Evolutionary conservation across 2,113 vertebrate species (phyloP).

Genomic region (Grus americana): DNA sequence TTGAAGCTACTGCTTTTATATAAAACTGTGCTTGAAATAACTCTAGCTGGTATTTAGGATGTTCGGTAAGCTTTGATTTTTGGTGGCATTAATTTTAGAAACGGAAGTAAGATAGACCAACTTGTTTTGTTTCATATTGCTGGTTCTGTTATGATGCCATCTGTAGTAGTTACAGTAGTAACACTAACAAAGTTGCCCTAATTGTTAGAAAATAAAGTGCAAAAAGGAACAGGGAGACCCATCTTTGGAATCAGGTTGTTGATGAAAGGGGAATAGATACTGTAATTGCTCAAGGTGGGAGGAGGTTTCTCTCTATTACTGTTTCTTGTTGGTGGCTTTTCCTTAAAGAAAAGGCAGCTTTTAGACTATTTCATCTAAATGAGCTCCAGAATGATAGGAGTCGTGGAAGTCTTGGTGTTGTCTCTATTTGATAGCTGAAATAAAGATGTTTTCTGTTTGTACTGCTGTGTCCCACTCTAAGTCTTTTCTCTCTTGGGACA

Average conservation of each 20-base stretch:
- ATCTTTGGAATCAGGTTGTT: not conserved
- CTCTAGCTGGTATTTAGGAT: not conserved
- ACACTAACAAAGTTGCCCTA: not conserved
- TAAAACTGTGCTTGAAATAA: not conserved
- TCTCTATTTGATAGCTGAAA: not conserved
- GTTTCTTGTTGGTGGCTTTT: not conserved
- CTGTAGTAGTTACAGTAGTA: not conserved
- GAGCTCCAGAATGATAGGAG: not conserved
- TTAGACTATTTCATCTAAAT: not conserved
- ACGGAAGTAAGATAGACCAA: not conserved
- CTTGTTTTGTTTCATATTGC: not conserved
- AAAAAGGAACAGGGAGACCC: not conserved
- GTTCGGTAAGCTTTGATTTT: not conserved
- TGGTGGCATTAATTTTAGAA: not conserved
- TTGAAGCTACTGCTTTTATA: not conserved
- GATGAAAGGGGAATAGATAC: not conserved
- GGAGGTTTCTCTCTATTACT: fast-evolving
- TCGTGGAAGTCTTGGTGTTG: not conserved
- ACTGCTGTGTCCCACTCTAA: not conserved
- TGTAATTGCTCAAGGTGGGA: not conserved
- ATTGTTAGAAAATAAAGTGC: not conserved
- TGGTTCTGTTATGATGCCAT: not conserved
- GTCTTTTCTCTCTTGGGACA: not conserved
- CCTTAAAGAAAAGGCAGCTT: not conserved
- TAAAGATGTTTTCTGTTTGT: not conserved